These are phyloP conservation scores for Rhagologus leucostigma DNA, from an alignment of 2,113 vertebrate genomes.

Conservation along the genomic window DNA sequence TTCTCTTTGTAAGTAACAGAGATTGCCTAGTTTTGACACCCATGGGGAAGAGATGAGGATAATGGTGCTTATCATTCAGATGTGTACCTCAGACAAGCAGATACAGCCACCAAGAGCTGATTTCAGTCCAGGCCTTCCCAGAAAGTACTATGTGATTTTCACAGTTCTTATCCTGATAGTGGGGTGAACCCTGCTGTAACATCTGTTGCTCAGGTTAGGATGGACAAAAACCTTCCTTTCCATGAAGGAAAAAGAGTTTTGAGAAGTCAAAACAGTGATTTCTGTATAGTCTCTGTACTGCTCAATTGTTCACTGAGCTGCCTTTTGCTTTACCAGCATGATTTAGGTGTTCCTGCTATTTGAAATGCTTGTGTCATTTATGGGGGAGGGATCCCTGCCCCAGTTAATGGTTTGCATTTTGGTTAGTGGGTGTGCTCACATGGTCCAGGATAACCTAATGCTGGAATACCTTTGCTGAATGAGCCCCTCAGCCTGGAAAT, in stretches of 20 bases:
- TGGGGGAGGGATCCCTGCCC: rapidly evolving
- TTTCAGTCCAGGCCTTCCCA: neutral
- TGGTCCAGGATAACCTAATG: neutral
- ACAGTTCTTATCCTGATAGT: neutral
- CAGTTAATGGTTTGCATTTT: neutral
- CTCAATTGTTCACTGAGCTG: neutral
- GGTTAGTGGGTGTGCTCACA: neutral
- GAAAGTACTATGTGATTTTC: neutral
- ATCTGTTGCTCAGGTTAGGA: neutral
- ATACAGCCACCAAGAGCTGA: neutral
- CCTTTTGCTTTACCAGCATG: neutral
- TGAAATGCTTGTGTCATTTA: neutral
- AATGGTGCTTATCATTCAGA: neutral
- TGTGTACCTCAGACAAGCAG: neutral
- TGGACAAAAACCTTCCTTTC: neutral
- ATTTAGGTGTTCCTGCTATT: neutral
- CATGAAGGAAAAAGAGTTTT: neutral
- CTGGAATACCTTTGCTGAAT: neutral
- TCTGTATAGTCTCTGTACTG: neutral
- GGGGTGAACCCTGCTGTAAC: neutral
- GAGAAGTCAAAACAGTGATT: neutral
- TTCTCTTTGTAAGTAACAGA: neutral
- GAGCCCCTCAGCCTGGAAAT: neutral
- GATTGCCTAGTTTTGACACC: neutral
- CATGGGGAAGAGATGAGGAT: neutral